Percentiles rank a stretch among this genome's conserved stretches.
Evolutionary conservation across 2,113 vertebrate species (phyloP).

Genomic region (Cynocephalus volans): DNA sequence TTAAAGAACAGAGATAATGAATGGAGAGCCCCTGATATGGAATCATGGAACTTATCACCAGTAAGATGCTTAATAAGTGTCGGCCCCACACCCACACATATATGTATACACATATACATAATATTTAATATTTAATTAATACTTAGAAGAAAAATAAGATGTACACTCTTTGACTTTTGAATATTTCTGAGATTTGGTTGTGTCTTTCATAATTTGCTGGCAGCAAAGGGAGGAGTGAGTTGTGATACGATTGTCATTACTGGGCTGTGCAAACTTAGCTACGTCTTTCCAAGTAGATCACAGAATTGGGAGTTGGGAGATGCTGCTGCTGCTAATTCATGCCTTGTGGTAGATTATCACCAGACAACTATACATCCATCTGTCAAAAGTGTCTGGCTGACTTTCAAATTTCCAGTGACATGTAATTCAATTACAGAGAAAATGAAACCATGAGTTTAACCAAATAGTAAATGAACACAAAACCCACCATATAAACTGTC

Average conservation of each 20-base stretch:
- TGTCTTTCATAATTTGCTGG: not conserved
- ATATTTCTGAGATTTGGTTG: not conserved
- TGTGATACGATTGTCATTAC: not conserved
- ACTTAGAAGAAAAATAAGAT: conserved; percentile 48
- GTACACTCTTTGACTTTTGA: not conserved
- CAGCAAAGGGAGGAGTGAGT: not conserved
- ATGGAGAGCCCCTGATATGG: not conserved
- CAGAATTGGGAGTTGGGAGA: not conserved
- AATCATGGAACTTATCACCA: not conserved
- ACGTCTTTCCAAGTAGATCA: not conserved
- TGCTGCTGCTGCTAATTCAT: not conserved
- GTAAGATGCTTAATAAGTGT: not conserved
- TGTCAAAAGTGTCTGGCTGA: conserved; percentile 52
- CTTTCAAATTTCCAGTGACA: conserved; percentile 46
- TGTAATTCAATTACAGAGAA: not conserved
- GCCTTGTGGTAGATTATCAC: conserved; percentile 43
- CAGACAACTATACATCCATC: not conserved
- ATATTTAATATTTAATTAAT: not conserved
- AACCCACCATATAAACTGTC: not conserved
- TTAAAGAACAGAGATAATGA: not conserved
- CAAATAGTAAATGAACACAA: conserved; percentile 25
- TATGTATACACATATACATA: not conserved
- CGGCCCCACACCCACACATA: not conserved
- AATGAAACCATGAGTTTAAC: conserved; percentile 43
- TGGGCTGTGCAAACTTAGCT: not conserved